A percentile compares a stretch with the other conserved stretches of the same genome.
phyloP scores from a whole-genome alignment of 2,888 invertebrate genomes.

The Sclerodermus sp. region DNA sequence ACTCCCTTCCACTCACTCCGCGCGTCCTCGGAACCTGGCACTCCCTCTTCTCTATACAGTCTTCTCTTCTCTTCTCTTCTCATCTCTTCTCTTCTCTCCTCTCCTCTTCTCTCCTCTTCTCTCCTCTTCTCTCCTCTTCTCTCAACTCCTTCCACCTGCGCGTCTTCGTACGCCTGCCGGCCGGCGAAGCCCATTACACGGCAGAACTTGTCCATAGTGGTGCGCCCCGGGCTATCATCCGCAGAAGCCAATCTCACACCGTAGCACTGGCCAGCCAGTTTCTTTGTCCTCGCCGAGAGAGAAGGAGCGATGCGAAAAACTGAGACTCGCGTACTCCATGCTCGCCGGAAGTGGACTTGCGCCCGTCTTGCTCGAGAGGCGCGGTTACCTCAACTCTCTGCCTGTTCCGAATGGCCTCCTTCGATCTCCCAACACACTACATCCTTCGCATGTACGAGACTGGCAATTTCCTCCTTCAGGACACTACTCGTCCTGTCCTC shows the following conservation, averaged over 20 bases:
- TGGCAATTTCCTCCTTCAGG: too few species aligned
- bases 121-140: slow-evolving; percentile 12
- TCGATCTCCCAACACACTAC: too few species aligned
- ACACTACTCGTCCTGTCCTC: too few species aligned
- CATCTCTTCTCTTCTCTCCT: not conserved
- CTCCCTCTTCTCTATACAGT: too few species aligned
- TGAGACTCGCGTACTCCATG: slow-evolving; percentile 1
- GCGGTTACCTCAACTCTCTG: not conserved
- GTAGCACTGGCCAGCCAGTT: slow-evolving; percentile 25
- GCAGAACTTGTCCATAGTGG: slow-evolving; percentile 47
- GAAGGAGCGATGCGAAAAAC: not conserved
- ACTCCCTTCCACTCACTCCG: too few species aligned
- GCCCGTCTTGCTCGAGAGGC: not conserved
- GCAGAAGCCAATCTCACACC: slow-evolving; percentile 52
- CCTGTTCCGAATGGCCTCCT: not conserved
- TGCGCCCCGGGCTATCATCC: slow-evolving; percentile 47
- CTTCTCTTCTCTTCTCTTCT: slow-evolving; percentile 2
- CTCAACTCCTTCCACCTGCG: slow-evolving; percentile 5
- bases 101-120: slow-evolving; percentile 5
- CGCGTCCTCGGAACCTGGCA: too few species aligned
- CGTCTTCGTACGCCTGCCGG: slow-evolving; percentile 1
- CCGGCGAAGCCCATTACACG: slow-evolving; percentile 31
- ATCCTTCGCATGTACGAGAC: too few species aligned
- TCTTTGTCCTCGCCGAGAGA: slow-evolving; percentile 24
- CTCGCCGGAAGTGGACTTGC: not conserved